Evolutionary conservation across 1,140 invertebrate species (phyloP).

Genomic region (Ditylenchus dipsaci): DNA sequence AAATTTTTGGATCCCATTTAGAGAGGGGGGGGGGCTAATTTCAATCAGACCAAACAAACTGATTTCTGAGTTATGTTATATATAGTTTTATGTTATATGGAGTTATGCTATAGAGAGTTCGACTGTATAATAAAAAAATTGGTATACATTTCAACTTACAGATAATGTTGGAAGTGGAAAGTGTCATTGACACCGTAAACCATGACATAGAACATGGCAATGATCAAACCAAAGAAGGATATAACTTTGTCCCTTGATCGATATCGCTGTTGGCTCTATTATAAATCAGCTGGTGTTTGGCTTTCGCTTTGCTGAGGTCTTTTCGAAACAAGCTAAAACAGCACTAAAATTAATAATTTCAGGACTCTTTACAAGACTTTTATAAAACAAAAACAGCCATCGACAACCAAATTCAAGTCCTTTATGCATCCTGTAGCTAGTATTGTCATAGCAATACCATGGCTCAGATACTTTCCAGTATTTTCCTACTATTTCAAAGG

Average conservation of each 20-base stretch:
- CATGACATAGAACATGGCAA: neutral
- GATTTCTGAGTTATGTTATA: no score
- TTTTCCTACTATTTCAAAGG: neutral
- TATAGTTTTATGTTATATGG: no score
- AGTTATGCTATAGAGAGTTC: no score
- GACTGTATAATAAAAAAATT: no score
- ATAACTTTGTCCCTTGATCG: neutral
- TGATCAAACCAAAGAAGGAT: neutral
- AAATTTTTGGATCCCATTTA: no score
- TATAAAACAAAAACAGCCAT: neutral
- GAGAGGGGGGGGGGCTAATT: no score
- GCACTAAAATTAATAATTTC: neutral
- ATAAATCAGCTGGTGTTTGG: neutral
- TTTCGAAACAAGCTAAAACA: neutral
- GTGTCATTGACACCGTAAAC: neutral
- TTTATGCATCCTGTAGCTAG: neutral
- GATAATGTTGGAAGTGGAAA: neutral
- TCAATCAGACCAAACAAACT: no score
- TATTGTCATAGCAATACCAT: neutral
- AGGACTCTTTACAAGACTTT: neutral
- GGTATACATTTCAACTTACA: no score
- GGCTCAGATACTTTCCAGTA: neutral
- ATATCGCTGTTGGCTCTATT: conserved; percentile 13
- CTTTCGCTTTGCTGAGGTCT: neutral
- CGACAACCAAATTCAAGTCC: neutral